Evolutionary conservation across 2,113 vertebrate species (phyloP).

Genomic region (zebrafish (Danio rerio)): GRCz12tu NC_133196.1:8012501-8013000

Average conservation of each 20-base stretch:
- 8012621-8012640: too few species aligned
- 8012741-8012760: neutral
- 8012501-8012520: too few species aligned
- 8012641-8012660: too few species aligned
- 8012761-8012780: neutral
- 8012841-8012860: neutral
- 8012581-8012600: too few species aligned
- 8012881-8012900: slow-evolving; percentile 1
- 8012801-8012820: slow-evolving; percentile 12
- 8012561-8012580: too few species aligned
- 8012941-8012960: slow-evolving; percentile 17
- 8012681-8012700: too few species aligned
- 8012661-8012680: too few species aligned
- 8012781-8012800: slow-evolving; percentile 21
- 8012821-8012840: slow-evolving; percentile 16
- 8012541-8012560: too few species aligned
- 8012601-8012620: too few species aligned
- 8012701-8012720: too few species aligned
- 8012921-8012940: slow-evolving; percentile 49
- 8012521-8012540: too few species aligned
- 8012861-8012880: slow-evolving; percentile 30
- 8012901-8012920: slow-evolving; percentile 31
- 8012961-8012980: slow-evolving; percentile 7
- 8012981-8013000: neutral
- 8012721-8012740: neutral